Conservation (phyloP, 2,888 invertebrate genomes). For the Cremastinae sp. region DNA sequence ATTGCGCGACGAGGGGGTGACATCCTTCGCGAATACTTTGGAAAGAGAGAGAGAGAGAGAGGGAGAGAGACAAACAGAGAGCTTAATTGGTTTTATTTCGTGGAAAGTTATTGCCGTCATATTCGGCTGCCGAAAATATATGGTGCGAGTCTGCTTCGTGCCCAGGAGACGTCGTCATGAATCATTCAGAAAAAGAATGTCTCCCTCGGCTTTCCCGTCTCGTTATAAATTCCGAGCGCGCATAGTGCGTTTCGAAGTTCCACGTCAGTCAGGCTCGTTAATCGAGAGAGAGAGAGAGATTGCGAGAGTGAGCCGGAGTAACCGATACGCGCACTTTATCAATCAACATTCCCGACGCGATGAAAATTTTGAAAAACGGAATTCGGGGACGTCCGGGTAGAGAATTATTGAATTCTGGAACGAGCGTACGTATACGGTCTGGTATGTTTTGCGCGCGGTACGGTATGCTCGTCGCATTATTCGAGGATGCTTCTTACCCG, state of each 20-base stretch:
- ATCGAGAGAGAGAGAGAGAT: constrained; percentile 26
- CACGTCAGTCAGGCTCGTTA: constrained; percentile 55
- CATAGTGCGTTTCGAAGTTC: constrained; percentile 59
- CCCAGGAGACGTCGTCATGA: constrained; percentile 47
- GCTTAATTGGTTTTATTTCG: constrained; percentile 53
- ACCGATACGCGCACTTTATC: too few relatives aligned
- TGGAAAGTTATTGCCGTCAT: constrained; percentile 33
- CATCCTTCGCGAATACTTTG: constrained; percentile 54
- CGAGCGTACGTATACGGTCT: neutral
- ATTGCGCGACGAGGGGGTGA: constrained; percentile 56
- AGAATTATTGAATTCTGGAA: constrained; percentile 9
- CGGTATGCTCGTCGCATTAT: neutral
- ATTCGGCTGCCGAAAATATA: constrained; percentile 11
- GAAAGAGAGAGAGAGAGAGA: neutral
- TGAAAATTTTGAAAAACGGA: too few relatives aligned
- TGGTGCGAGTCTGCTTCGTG: neutral
- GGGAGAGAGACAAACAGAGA: too few relatives aligned
- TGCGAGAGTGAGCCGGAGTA: constrained; percentile 13
- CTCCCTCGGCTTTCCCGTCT: constrained; percentile 15
- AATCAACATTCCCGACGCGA: too few relatives aligned
- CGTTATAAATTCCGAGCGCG: constrained; percentile 56
- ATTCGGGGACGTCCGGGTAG: neutral
- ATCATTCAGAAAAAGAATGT: constrained; percentile 57
- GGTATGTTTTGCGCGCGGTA: too few relatives aligned
- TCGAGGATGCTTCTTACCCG: neutral